Evolutionary conservation across 1,140 invertebrate species (phyloP), one percentile per base, ranked within the genome.

Genomic region (Lordiphosa clarofinis): DNA sequence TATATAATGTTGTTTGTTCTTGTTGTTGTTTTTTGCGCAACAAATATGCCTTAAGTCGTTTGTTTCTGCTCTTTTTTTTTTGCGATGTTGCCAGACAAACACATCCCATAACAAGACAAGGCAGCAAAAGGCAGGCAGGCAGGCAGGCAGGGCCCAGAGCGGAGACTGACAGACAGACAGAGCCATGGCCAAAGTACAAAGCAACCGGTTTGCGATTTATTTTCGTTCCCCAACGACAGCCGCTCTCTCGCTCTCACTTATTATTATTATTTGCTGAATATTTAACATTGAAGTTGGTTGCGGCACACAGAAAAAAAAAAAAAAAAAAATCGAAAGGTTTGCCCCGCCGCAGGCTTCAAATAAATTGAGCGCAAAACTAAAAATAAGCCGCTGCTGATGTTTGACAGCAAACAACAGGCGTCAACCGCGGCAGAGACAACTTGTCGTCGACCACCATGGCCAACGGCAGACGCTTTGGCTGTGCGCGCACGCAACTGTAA

Each of bases 141-240:
- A 40, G n/a, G n/a, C n/a, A n/a, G 39, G 15, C 39, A 21, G 19
- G 47, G 56, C 38, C 19, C 57, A 53, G 67, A 67, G 63, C 55
- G 62, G 66, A 71, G 52, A 56, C 65, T 61, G 50, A 31, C 59
- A 57, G 52, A 42, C 71, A 56, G 68, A 73, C 43, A 28, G 43
- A 46, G 24, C 38, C 52, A 54, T 38, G 49, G 52, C n/a, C 37
- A 52, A 52, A 52, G 49, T 52, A 82, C 76, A 84, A 68, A 38
- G 40, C 36, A 82, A 82, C 78, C 78, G 78, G 78, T 82, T 82
- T 82, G 73, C 73, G 73, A 84, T 84, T 82, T 84, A 78, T 84
- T 78, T 82, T 66, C 84, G 65, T 84, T 24, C 21, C 21, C 21
- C 21, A 24, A 24, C 21, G 5, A 24, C 21, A 1, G 21, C 21